These are phyloP conservation scores for Drosophila neotestacea DNA, from an alignment of 2,888 invertebrate species.

Conservation along the genomic window DNA sequence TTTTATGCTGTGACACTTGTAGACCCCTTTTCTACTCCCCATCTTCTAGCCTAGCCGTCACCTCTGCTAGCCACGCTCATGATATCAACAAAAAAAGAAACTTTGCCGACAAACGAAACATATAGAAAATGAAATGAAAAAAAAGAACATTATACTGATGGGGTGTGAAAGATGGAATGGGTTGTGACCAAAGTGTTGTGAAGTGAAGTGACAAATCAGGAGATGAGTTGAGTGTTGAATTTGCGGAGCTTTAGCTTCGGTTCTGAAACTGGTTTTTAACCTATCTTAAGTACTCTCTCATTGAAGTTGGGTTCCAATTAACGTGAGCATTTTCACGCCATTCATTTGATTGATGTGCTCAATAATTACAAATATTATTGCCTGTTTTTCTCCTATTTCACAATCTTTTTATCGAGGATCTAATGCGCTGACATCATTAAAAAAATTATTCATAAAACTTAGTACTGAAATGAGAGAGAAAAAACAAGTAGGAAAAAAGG, in stretches of 20 bases:
- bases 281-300: constrained; percentile 16
- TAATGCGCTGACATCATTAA: constrained; percentile 15
- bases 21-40: constrained; percentile 3
- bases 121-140: constrained; percentile 13
- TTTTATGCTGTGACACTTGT: constrained; percentile 78
- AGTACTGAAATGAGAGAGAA: background rate
- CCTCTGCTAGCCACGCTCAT: constrained; percentile 47
- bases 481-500: background rate
- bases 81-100: constrained; percentile 75
- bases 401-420: constrained; percentile 14
- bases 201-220: constrained; percentile 48
- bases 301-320: constrained; percentile 57
- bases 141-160: constrained; percentile 24
- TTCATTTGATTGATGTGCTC: constrained; percentile 64
- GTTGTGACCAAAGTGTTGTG: constrained; percentile 27
- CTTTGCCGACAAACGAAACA: constrained; percentile 70
- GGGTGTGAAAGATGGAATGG: constrained; percentile 47
- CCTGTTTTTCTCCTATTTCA: background rate
- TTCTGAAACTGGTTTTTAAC: constrained; percentile 55
- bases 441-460: constrained; percentile 1
- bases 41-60: background rate
- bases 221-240: constrained; percentile 35
- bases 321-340: constrained; percentile 67
- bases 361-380: constrained; percentile 46
- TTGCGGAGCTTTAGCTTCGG: constrained; percentile 7